Evolutionary conservation across 2,888 invertebrate species (phyloP), one percentile per base, ranked within the genome.

Genomic region (Drosophila austrosaltans): DNA sequence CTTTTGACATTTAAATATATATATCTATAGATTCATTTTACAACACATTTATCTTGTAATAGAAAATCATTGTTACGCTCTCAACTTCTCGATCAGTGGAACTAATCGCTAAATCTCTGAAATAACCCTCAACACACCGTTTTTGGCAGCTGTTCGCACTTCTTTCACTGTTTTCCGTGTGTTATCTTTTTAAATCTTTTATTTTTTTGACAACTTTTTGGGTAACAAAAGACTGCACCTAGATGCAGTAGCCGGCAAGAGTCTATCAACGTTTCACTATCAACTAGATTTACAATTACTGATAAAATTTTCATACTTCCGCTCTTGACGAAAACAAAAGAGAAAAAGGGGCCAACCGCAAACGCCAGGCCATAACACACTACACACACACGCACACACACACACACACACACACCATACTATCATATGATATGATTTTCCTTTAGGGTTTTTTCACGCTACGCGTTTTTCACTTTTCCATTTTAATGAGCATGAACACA

Each of bases 131-230:
- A 12, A 58, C 53, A 62, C 48, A 48, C 25, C 48, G 28, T 60
- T 65, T 68, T 73, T 68, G 70, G 75, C 87, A 84, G 83, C 83
- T 87, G 84, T 73, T 80, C 69, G 70, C 74, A 74, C 75, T 71
- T 66, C 48, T 20, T 16, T 40, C 42, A 67, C 67, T 67, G 72
- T 58, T 42, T 59, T 53, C 48, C 59, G 67, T 54, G 56, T 67
- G 67, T 54, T 68, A 73, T 74, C 74, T 74, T 60, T 20, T 61
- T 22, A n/a, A 36, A 39, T 48, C 69, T 63, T 22, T 48, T 44
- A 8, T 10, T 36, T 36, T 36, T 36, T 36, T 36, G 36, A 36
- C 42, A 57, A 62, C 72, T 20, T 20, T 30, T 30, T 42, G 53
- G n/a, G 2, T 58, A 69, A 74, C 74, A 75, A 74, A 65, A 75